phyloP scores from a whole-genome alignment of 2,888 invertebrate genomes.

The Platynereis dumerilii region DNA sequence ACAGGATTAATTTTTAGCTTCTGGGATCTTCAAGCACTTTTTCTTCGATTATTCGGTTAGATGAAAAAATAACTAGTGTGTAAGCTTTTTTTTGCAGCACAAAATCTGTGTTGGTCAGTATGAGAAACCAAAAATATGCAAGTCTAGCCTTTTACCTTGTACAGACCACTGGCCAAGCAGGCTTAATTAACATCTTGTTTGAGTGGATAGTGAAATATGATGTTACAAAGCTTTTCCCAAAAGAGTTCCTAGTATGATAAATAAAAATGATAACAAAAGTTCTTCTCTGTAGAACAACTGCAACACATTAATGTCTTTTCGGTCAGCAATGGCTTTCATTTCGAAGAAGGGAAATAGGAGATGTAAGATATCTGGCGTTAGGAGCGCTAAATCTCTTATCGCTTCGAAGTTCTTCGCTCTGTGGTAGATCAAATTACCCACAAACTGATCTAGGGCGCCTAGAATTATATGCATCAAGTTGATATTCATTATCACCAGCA shows the following conservation, averaged over 20 bases:
- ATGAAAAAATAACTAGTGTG: too few relatives aligned
- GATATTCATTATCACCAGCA: conserved; percentile 52
- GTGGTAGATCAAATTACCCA: conserved; percentile 50
- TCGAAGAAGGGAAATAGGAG: conserved; percentile 68
- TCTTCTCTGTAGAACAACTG: conserved; percentile 61
- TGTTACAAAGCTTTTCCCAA: conserved; percentile 13
- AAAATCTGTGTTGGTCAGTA: too few relatives aligned
- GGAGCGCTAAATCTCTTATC: conserved; percentile 53
- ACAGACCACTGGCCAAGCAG: too few relatives aligned
- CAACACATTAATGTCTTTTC: conserved; percentile 48
- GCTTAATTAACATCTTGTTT: too few relatives aligned
- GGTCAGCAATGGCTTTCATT: conserved; percentile 50
- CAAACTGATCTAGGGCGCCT: conserved; percentile 58
- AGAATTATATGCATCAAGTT: conserved; percentile 58
- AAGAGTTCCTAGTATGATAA: conserved; percentile 44
- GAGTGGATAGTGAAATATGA: too few relatives aligned
- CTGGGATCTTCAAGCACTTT: too few relatives aligned
- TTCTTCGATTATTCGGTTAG: too few relatives aligned
- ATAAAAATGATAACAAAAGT: conserved; percentile 53
- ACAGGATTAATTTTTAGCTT: too few relatives aligned
- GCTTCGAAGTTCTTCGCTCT: conserved; percentile 52
- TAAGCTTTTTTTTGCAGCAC: too few relatives aligned
- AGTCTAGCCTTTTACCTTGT: too few relatives aligned
- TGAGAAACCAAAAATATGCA: too few relatives aligned
- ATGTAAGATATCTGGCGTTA: conserved; percentile 59